A percentile compares a stretch with the other conserved stretches of the same genome.
Evolutionary conservation across 2,888 invertebrate species (phyloP).

Genomic region (Nematopogon swammerdamellus): DNA sequence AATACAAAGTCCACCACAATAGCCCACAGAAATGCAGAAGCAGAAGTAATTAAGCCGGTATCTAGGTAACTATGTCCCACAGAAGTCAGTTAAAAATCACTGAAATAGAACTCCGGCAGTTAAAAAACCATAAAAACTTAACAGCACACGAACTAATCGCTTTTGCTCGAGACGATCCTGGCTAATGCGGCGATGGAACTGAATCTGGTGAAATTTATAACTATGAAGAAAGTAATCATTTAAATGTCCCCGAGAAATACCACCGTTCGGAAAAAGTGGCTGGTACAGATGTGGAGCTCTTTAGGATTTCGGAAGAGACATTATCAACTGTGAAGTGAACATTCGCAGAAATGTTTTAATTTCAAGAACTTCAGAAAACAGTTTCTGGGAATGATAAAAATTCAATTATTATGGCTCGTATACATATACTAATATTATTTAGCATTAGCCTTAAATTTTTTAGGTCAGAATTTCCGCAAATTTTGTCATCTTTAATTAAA

Average conservation of each 20-base stretch:
- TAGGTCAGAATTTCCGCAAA: no score
- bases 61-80: background rate
- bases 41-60: background rate
- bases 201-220: background rate
- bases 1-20: background rate
- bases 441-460: no score
- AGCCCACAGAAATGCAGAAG: background rate
- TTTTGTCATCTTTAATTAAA: no score
- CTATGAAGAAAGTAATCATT: background rate
- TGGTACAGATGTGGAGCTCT: no score
- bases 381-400: no score
- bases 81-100: background rate
- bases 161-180: background rate
- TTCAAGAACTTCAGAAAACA: no score
- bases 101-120: background rate
- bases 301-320: no score
- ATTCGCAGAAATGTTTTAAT: no score
- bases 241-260: background rate
- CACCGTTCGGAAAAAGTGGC: no score
- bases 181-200: background rate
- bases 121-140: background rate
- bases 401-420: no score
- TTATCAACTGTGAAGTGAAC: no score
- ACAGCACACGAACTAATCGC: background rate
- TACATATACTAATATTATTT: no score